Conservation (phyloP, 2,888 invertebrate genomes). For the Cryptops parisi region DNA sequence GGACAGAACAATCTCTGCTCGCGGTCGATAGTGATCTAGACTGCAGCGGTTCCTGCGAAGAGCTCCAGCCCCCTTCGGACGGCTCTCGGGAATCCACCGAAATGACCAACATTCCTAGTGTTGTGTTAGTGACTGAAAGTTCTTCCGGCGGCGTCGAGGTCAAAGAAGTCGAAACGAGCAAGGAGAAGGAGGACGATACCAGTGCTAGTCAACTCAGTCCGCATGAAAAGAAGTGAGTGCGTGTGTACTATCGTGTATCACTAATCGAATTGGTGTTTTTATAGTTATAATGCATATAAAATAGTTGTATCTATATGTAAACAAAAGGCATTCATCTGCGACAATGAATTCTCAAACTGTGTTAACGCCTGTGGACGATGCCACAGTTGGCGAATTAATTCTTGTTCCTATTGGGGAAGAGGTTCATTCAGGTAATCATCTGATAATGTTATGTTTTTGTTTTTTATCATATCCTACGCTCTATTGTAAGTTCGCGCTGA, state of each 20-base stretch:
- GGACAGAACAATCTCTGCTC: constrained; percentile 12
- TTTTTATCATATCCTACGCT: too few species aligned
- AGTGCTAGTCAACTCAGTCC: too few species aligned
- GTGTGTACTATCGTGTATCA: too few species aligned
- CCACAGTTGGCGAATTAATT: constrained; percentile 37
- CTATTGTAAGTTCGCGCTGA: constrained; percentile 36
- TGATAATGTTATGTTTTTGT: neutral
- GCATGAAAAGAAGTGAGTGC: too few species aligned
- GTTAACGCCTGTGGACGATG: constrained; percentile 36
- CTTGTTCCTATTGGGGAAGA: constrained; percentile 32
- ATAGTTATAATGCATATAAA: too few species aligned
- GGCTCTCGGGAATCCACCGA: neutral
- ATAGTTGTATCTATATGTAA: too few species aligned
- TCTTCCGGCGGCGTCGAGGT: neutral
- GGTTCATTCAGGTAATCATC: constrained; percentile 26
- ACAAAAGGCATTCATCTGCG: too few species aligned
- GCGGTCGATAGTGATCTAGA: constrained; percentile 14
- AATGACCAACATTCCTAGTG: neutral
- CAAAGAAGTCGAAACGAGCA: neutral
- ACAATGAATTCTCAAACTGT: too few species aligned
- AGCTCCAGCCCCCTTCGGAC: constrained; percentile 7
- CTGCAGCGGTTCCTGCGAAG: constrained; percentile 13
- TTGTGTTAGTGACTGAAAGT: neutral
- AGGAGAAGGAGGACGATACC: neutral
- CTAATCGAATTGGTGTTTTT: too few species aligned